phyloP scores from a whole-genome alignment of 2,888 invertebrate genomes.

The Phragmatobia fuliginosa region DNA sequence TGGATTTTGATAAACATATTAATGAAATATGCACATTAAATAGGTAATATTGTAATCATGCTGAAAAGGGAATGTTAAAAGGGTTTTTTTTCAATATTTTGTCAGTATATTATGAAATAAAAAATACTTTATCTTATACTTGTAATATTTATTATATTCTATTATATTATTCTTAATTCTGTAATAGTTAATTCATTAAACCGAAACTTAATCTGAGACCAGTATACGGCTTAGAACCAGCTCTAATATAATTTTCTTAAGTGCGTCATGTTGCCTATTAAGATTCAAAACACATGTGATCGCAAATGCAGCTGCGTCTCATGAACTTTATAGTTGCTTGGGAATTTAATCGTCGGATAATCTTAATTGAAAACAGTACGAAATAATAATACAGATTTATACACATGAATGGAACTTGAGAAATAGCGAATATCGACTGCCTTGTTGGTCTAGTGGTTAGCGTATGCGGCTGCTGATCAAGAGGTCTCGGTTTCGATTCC shows the following conservation, averaged over 20 bases:
- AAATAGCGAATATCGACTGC: too few relatives aligned
- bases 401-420: too few relatives aligned
- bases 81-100: background rate
- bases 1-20: too few relatives aligned
- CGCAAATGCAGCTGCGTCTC: background rate
- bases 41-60: background rate
- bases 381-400: too few relatives aligned
- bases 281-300: background rate
- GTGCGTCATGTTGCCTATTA: background rate
- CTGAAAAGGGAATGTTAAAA: background rate
- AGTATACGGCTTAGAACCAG: background rate
- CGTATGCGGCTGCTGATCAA: too few relatives aligned
- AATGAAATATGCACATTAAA: background rate
- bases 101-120: too few relatives aligned
- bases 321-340: background rate
- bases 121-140: too few relatives aligned
- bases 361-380: background rate
- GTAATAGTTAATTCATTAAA: background rate
- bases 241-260: background rate
- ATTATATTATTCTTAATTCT: background rate
- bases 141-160: too few relatives aligned
- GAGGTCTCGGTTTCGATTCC: too few relatives aligned
- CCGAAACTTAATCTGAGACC: background rate
- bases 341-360: background rate
- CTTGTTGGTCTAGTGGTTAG: too few relatives aligned